Base-by-base conservation (phyloP, 2,113 vertebrate genomes). In the Pomatorhinus ruficollis region DNA sequence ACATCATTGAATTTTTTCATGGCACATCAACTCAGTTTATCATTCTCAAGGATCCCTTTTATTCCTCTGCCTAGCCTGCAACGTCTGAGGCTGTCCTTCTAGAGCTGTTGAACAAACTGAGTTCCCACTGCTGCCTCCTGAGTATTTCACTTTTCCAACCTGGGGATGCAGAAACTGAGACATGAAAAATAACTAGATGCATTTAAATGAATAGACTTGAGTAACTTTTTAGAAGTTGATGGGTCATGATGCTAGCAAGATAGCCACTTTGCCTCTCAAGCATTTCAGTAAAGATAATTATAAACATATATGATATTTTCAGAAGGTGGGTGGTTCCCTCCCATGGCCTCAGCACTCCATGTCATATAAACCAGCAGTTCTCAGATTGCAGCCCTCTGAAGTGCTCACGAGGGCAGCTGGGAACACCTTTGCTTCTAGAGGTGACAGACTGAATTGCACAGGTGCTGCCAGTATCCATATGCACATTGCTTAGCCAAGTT, bases 401-500 rank as follows among this genome's bases (percentile, higher is more conserved):
- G 7, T 22, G 19, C 44, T 27, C 31, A 35, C 18, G 47, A 53
- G 15, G 39, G 33, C 24, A 65, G 12, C 16, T 75, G 39, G 21
- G n/a, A 69, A 28, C 21, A 56, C 24, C 28, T 64, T 86, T 76
- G 4, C 37, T 59, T 69, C 30, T 24, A 39, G 8, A 77, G 30
- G 33, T 1, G 1, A 50, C n/a, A 79, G 28, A 49, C 5, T 18
- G 37, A 4, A 10, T 40, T 75, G 25, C 49, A 63, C 37, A 35
- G 70, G 9, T 8, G 11, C 53, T 65, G 21, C 39, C 53, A 49
- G n/a, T 11, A 66, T 35, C 23, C 3, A 0, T 10, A 30, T 0
- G 3, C 24, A 24, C 35, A 6, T 3, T 39, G 19, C n/a, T 70
- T 1, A 10, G 44, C 8, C 1, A 6, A 52, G 54, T 57, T 6